Base-by-base conservation (phyloP, 1,140 invertebrate species). In the Bradysia coprophila region DNA sequence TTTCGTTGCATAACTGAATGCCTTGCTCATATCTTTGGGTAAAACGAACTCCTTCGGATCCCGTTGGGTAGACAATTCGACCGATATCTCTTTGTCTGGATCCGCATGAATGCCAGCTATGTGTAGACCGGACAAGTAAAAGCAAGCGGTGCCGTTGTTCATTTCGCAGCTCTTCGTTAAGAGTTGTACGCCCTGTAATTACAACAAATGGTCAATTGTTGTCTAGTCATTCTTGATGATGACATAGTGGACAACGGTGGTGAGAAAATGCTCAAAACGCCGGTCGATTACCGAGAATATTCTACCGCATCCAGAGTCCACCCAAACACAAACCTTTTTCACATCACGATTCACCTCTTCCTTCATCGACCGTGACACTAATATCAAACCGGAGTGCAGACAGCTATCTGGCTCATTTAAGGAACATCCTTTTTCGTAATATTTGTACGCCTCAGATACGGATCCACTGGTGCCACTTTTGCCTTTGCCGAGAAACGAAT, bases 351-450 rank as follows among this genome's bases (percentile, higher is more conserved):
- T 50, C 4, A 68, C 61, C 45, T 65, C 56, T 38, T 59, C 63
- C 10, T 55, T 49, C 56, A 55, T 63, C 55, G 55, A 67, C 43
- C 65, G 54, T 0, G 71, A 67, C 2, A 77, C 64, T 5, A 73
- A 63, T 32, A 92, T 48, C 20, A 86, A 55, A 4, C 84, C 88
- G 4, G 74, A 75, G 52, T 85, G 73, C 11, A 83, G 60, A 55
- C 89, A 93, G 1, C 77, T 71, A 36, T 70, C 69, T 0, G 67
- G 54, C 46, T 85, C 75, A 4, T 69, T 69, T 0, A 76, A 51
- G 5, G 78, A 68, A 52, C 89, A 94, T 1, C 78, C 79, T 57
- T 81, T 88, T 40, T 76, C 70, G 53, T 80, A 81, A 55, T 89
- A 91, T 22, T 75, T 61, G 38, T 75, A 69, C 0, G 75, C 76